Evolutionary conservation across 2,113 vertebrate species (phyloP).

Genomic region (Gambusia holbrooki): DNA sequence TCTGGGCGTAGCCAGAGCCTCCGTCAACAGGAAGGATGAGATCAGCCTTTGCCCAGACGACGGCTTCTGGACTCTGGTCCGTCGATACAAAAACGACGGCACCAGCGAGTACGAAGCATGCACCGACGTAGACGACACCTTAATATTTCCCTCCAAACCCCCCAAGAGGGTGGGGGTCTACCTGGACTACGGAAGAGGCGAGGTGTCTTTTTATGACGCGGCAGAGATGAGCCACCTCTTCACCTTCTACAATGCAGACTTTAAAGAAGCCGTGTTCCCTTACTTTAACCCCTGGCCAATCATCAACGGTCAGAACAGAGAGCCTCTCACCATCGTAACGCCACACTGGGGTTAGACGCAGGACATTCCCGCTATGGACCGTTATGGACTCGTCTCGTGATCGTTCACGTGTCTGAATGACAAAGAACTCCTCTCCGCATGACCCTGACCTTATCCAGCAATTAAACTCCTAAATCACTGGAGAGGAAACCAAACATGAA

Average conservation of each 20-base stretch:
- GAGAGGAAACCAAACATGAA: not conserved
- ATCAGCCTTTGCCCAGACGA: conserved; percentile 86
- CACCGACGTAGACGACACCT: conserved; percentile 76
- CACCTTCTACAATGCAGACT: conserved; percentile 79
- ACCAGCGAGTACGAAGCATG: conserved; percentile 81
- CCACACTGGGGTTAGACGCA: conserved; percentile 52
- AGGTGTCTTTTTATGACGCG: conserved; percentile 84
- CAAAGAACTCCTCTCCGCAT: conserved; percentile 2
- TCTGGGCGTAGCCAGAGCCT: conserved; percentile 80
- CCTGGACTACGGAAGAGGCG: conserved; percentile 80
- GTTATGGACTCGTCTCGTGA: conserved; percentile 18
- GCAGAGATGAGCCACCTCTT: conserved; percentile 85
- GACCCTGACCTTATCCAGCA: not conserved
- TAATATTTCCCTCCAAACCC: conserved; percentile 62
- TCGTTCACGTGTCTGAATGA: conserved; percentile 5
- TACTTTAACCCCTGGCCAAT: conserved; percentile 90
- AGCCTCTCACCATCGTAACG: conserved; percentile 75
- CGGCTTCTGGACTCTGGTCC: conserved; percentile 85
- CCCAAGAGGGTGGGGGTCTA: conserved; percentile 81
- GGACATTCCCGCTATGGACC: not conserved
- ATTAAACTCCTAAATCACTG: not conserved
- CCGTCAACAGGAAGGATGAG: conserved; percentile 82
- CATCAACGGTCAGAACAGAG: conserved; percentile 76
- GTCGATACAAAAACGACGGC: conserved; percentile 70
- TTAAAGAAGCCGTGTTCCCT: conserved; percentile 78